Evolutionary conservation across 1,140 invertebrate genomes (phyloP), one percentile per base, ranked within the genome.

Genomic region (Apolygus lucorum): DNA sequence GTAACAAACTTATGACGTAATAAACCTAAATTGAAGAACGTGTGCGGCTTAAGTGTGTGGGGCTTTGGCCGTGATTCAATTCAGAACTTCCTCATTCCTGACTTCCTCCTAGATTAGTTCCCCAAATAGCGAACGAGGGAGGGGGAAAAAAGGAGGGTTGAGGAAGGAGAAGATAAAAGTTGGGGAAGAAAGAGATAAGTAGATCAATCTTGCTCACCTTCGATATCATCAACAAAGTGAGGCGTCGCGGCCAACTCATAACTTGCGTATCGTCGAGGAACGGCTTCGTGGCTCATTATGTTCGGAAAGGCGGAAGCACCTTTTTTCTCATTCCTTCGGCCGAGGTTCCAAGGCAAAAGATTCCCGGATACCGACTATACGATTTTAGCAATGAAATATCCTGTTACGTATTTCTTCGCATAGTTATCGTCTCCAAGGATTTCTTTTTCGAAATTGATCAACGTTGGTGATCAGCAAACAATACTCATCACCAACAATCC

Each of bases 141-240:
- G 17, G 17, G 17, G 17, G 17, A 49, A 49, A 49, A 49, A 49
- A 49, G 17, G 34, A 11, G 34, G 17, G 17, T 8, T 49, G 34
- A 49, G 17, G 17, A 49, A 49, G 34, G 8, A 17, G 34, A 17
- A 8, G 8, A 17, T 11, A 49, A 49, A 17, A 17, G 8, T 49
- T 49, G 34, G 17, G 34, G 17, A 49, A 49, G 34, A 49, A 49
- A 49, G 34, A 49, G 8, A 49, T 49, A 17, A 49, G 34, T 49
- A 49, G 34, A 49, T 49, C 34, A 49, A 49, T 49, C 34, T 49
- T 49, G 34, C 34, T 49, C 34, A 49, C 34, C 34, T 49, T 49
- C 34, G 17, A 49, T 11, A 49, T 49, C 34, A 49, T 49, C 34
- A 49, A 49, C 34, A 49, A 49, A 49, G 34, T 49, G 34, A 49